phyloP scores from a whole-genome alignment of 2,797 vertebrate genomes.

The Columba guinea region DNA sequence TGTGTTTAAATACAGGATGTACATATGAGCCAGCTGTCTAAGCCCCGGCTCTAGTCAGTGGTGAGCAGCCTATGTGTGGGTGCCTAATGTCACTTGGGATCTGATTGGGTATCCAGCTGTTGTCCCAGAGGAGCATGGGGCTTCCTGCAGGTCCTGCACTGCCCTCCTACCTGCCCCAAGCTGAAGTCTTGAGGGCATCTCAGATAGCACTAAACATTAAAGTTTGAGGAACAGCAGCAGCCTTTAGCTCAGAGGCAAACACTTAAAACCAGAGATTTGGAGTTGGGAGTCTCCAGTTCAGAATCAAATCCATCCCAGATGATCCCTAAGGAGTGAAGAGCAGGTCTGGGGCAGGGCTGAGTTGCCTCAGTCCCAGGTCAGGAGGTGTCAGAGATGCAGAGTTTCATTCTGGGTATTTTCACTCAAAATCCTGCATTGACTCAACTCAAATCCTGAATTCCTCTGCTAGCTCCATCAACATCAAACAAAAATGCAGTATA shows the following conservation, averaged over 20 bases:
- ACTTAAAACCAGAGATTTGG: not conserved
- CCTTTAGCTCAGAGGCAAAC: not conserved
- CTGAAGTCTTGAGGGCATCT: not conserved
- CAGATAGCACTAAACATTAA: not conserved
- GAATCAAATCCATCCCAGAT: not conserved
- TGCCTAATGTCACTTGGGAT: not conserved
- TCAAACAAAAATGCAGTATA: not conserved
- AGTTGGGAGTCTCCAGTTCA: not conserved
- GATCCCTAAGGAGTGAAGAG: not conserved
- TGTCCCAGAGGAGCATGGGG: not conserved
- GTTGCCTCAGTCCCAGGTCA: not conserved
- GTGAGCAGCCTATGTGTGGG: rapidly evolving
- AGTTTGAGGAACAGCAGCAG: not conserved
- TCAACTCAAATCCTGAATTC: not conserved
- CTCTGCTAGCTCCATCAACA: not conserved
- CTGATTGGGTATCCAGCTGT: rapidly evolving
- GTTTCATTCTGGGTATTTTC: not conserved
- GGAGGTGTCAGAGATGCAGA: not conserved
- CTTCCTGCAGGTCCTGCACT: not conserved
- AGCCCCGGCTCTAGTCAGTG: not conserved
- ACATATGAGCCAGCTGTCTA: not conserved
- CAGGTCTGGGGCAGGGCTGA: not conserved
- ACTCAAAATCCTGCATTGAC: not conserved
- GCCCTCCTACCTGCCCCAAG: not conserved
- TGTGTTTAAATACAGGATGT: not conserved